Percentiles rank a stretch among this genome's conserved stretches.
Conservation (phyloP, 2,888 invertebrate genomes). For the Brachyopa scutellaris region DNA sequence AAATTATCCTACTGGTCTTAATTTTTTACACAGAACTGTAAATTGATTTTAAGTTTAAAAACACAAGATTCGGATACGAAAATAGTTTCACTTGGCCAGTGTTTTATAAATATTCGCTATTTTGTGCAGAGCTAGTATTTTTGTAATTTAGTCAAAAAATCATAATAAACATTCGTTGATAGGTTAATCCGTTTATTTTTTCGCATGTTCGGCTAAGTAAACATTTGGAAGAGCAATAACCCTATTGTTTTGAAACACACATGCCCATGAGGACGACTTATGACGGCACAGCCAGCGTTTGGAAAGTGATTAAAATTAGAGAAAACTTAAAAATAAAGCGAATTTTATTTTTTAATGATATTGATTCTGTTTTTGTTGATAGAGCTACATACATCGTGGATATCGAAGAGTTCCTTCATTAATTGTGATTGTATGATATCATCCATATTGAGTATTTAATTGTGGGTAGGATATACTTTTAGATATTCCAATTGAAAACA, state of each 20-base stretch:
- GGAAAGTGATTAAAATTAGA: slow-evolving; percentile 11
- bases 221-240: slow-evolving; percentile 51
- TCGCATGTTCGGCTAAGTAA: not conserved
- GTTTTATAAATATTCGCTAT: slow-evolving; percentile 43
- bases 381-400: too few species aligned
- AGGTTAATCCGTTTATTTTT: slow-evolving; percentile 41
- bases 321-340: slow-evolving; percentile 16
- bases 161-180: slow-evolving; percentile 28
- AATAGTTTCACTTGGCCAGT: slow-evolving; percentile 58
- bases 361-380: too few species aligned
- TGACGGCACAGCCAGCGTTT: not conserved
- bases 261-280: slow-evolving; percentile 1
- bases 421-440: slow-evolving; percentile 38
- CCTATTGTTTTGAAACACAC: slow-evolving; percentile 14
- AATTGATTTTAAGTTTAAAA: slow-evolving; percentile 39
- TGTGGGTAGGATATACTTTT: slow-evolving; percentile 19
- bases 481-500: slow-evolving; percentile 14
- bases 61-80: slow-evolving; percentile 23
- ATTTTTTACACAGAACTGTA: too few species aligned
- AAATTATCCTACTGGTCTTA: too few species aligned
- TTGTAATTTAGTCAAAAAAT: slow-evolving; percentile 7
- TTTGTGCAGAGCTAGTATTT: slow-evolving; percentile 25
- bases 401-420: slow-evolving; percentile 33
- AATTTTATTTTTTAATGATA: too few species aligned
- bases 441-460: slow-evolving; percentile 25